Evolutionary conservation across 2,797 vertebrate species (phyloP), one percentile per base, ranked within the genome.

Genomic region (Hypotaenidia okinawae): DNA sequence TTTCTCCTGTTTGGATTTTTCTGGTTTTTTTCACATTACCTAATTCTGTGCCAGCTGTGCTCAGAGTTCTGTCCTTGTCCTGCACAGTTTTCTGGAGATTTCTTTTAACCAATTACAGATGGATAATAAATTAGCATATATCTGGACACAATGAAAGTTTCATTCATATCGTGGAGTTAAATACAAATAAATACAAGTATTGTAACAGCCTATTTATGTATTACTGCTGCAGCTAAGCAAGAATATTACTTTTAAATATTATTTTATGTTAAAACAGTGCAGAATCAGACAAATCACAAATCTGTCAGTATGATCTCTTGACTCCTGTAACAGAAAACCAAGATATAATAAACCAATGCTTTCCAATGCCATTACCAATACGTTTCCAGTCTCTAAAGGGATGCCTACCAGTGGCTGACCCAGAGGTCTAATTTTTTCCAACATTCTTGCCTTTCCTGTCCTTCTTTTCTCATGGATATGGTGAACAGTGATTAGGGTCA

Each of bases 11-110:
- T 69, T 25, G 0, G 28, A 9, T 47, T 57, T 76, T 61, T 30
- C 43, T 33, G 2, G 9, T 10, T 0, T 19, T 70, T 72, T 69
- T 84, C 13, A 14, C 18, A 68, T 10, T 62, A 0, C 2, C 14
- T 45, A 61, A 41, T 59, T 78, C 30, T 66, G n/a, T 55, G 43
- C 63, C 4, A 5, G 43, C 39, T 70, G 58, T 15, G 17, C 11
- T 66, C 22, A 45, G 43, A 45, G 32, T 25, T 73, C 67, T 64
- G 15, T 35, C n/a, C n/a, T 17, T 9, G 39, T 10, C 9, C 33
- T 28, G 30, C 13, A n/a, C 15, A 30, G 33, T 39, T 87, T 39
- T 61, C 30, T 66, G 27, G 43, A 51, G 43, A 55, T 63, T 15
- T 61, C 15, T 43, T 84, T 58, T 51, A 57, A 43, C n/a, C 61